These are phyloP conservation scores for Chaetodon auriga DNA, from an alignment of 2,113 vertebrate species.

Conservation along the genomic window DNA sequence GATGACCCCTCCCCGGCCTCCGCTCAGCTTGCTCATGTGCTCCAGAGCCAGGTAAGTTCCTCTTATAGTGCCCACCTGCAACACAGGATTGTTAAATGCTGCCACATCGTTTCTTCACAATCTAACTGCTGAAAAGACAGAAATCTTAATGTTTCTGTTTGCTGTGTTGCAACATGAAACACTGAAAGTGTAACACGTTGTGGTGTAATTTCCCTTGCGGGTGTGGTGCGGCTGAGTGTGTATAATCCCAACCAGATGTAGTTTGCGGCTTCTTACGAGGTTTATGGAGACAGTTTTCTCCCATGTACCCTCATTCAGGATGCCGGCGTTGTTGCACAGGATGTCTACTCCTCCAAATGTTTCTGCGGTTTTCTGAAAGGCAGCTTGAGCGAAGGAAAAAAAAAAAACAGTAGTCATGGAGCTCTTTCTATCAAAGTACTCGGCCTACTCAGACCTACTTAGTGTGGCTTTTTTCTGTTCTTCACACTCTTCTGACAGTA, in stretches of 20 bases:
- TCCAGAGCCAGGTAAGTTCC: constrained; percentile 81
- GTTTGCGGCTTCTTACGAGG: constrained; percentile 70
- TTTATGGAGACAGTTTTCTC: constrained; percentile 82
- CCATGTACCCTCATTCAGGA: constrained; percentile 78
- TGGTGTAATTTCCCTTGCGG: neutral
- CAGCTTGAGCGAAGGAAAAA: constrained; percentile 60
- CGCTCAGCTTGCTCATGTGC: constrained; percentile 81
- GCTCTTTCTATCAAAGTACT: neutral
- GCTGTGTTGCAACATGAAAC: neutral
- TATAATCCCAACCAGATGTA: neutral
- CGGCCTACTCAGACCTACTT: neutral
- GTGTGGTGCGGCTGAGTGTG: neutral
- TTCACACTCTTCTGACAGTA: too few species aligned
- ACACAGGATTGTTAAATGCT: neutral
- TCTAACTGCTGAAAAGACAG: neutral
- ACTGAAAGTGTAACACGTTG: neutral
- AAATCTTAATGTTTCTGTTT: neutral
- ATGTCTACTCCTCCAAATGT: constrained; percentile 80
- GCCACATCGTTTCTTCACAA: neutral
- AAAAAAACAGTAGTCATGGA: neutral
- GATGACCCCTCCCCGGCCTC: constrained; percentile 81
- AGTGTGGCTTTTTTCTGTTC: too few species aligned
- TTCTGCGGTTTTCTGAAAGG: constrained; percentile 70
- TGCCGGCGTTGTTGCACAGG: constrained; percentile 85
- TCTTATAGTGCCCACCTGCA: constrained; percentile 76